Evolutionary conservation across 1,140 invertebrate genomes (phyloP).

Genomic region (Trichogramma pretiosum): DNA sequence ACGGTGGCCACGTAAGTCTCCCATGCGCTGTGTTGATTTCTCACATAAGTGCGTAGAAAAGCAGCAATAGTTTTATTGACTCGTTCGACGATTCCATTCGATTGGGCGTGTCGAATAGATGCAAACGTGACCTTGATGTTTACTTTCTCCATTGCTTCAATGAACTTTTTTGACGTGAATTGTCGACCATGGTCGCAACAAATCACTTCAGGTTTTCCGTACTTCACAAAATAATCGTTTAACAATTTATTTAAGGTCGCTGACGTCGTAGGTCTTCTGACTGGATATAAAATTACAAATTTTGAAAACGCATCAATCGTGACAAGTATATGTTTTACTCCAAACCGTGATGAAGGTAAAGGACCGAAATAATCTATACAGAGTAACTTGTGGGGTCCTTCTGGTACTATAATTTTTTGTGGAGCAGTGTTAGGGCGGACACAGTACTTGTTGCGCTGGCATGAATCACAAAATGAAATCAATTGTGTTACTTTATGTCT

Average conservation of each 20-base stretch:
- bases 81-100: constrained; percentile 8
- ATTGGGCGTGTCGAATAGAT: constrained; percentile 12
- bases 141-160: neutral
- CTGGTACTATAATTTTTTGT: too few species aligned
- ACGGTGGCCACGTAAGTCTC: neutral
- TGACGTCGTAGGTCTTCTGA: neutral
- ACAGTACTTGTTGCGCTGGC: too few species aligned
- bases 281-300: neutral
- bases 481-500: too few species aligned
- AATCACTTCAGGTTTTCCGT: neutral
- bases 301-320: neutral
- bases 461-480: too few species aligned
- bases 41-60: constrained; percentile 11
- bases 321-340: neutral
- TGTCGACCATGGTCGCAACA: neutral
- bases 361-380: neutral
- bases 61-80: constrained; percentile 9
- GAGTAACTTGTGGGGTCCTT: neutral
- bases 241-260: neutral
- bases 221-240: neutral
- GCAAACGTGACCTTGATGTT: constrained; percentile 2
- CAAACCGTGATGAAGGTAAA: neutral
- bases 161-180: neutral
- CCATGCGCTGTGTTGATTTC: constrained; percentile 7
- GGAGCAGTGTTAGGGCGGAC: too few species aligned